Base-by-base conservation (phyloP, 2,888 invertebrate genomes). In the Nemotelus pantherinus region DNA sequence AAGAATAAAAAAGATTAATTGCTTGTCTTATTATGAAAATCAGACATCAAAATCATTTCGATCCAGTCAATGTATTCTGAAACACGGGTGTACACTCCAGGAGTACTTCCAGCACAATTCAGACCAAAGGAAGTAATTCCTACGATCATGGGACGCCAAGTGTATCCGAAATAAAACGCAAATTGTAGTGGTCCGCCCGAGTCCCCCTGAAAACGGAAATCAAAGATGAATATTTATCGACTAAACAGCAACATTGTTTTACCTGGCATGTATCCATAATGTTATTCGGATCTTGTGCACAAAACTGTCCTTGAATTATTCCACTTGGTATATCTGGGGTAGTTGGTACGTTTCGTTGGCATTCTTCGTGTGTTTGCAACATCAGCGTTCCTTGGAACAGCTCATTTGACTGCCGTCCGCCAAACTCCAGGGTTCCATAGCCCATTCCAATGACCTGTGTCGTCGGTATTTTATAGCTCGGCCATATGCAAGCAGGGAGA, bases 281-380 rank as follows among this genome's bases (percentile, higher is more conserved):
- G 3, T 80, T 80, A 2, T 71, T 43, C 2, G 82, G 74, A 76
- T 82, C 80, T 6, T 84, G 83, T 39, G 84, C 84, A 80, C 85
- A 85, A n/a, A 85, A n/a, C 80, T 83, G 83, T 9, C 82, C 77
- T 64, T 81, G 79, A 6, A 81, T 77, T 45, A 84, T 82, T 2
- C 84, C 84, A 25, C 78, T 78, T 7, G 78, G 75, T 4, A 84
- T 70, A 6, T 68, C 48, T 7, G 75, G 55, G 43, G 47, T 50
- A 7, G 43, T 64, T 2, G 77, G 60, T 39, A 76, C 76, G n/a
- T 68, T 74, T 48, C 7, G 45, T 50, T 63, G n/a, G 53, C 78
- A 80, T 2, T 74, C 47, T 47, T 50, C 53, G 41, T 79, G 68
- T 0, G 45, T 10, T 41, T 75, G 71, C 2, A 77, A 10, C 3